These are phyloP conservation scores for Rachycentron canadum DNA, from an alignment of 2,797 vertebrate genomes.

Conservation along the genomic window DNA sequence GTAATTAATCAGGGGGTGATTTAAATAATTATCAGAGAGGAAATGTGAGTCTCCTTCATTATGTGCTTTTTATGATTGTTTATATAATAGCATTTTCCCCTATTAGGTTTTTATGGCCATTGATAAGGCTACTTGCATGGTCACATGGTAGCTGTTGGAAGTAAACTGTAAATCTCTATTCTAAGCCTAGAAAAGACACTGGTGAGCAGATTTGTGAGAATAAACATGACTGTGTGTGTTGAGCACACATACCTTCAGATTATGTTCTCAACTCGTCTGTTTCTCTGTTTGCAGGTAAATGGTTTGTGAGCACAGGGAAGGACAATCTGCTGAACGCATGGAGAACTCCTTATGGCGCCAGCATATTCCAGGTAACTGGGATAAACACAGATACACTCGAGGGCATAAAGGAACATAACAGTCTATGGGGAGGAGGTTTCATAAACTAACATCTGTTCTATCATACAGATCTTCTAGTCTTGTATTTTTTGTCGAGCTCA, in stretches of 20 bases:
- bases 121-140: constrained; percentile 44
- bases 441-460: no score
- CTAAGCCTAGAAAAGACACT: background rate
- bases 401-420: background rate
- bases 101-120: constrained; percentile 35
- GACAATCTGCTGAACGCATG: constrained; percentile 90
- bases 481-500: no score
- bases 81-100: constrained; percentile 41
- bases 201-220: background rate
- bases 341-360: constrained; percentile 90
- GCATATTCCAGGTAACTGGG: constrained; percentile 88
- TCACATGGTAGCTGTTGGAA: background rate
- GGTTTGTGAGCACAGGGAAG: constrained; percentile 91
- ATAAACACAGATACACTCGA: background rate
- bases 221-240: constrained; percentile 12
- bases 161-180: background rate
- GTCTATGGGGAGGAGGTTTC: background rate
- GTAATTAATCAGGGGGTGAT: constrained; percentile 78
- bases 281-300: constrained; percentile 85
- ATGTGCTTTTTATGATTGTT: constrained; percentile 56
- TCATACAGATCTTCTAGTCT: no score
- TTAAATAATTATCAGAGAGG: constrained; percentile 74
- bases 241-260: background rate
- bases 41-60: constrained; percentile 63
- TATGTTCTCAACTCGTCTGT: constrained; percentile 33